A percentile compares a stretch with the other conserved stretches of the same genome.
Conservation (phyloP, 2,888 invertebrate genomes). For the Phengaris alcon region DNA sequence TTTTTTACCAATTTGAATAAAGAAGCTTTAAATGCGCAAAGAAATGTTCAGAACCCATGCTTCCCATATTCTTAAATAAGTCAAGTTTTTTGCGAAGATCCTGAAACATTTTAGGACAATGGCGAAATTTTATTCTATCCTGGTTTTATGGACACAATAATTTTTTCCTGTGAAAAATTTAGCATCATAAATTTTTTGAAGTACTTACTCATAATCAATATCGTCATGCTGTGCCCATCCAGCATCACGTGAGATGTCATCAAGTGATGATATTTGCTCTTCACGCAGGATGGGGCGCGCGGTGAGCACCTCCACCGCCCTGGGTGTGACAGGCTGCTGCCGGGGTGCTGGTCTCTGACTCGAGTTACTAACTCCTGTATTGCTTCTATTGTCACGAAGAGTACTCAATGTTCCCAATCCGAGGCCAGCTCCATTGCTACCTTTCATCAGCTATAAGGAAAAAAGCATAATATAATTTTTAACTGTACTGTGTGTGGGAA, state of each 20-base stretch:
- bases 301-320: conserved; percentile 81
- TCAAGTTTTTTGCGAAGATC: too few relatives aligned
- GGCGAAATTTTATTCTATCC: too few relatives aligned
- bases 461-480: background rate
- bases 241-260: conserved; percentile 92
- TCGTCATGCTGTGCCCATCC: conserved; percentile 96
- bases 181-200: background rate
- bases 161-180: background rate
- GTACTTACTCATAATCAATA: conserved; percentile 91
- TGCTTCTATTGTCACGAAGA: conserved; percentile 58
- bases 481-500: too few relatives aligned
- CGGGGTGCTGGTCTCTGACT: conserved; percentile 45
- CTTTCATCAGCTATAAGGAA: conserved; percentile 66
- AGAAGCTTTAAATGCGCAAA: too few relatives aligned
- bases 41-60: too few relatives aligned
- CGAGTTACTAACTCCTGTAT: conserved; percentile 44
- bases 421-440: conserved; percentile 70
- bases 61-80: too few relatives aligned
- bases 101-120: too few relatives aligned
- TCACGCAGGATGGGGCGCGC: conserved; percentile 94
- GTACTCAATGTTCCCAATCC: conserved; percentile 67
- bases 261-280: conserved; percentile 94
- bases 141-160: too few relatives aligned
- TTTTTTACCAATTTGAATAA: too few relatives aligned
- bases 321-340: conserved; percentile 59